A percentile compares a stretch with the other conserved stretches of the same genome.
phyloP scores from a whole-genome alignment of 37 sponge, comb jelly and placozoan species.

The Eunapius fragilis region DNA sequence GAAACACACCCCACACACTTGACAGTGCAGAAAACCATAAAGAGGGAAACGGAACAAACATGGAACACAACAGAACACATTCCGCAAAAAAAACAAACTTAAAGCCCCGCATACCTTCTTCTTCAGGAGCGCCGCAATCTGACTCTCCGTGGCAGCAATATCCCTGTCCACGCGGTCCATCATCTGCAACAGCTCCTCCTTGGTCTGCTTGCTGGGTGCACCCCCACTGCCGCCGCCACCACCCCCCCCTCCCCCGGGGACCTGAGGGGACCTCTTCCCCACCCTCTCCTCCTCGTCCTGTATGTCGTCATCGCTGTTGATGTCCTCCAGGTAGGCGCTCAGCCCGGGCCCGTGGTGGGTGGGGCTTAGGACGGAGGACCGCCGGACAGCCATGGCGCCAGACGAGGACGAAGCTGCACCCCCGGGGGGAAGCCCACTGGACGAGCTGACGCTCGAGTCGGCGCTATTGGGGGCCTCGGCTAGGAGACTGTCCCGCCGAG shows the following conservation, averaged over 20 bases:
- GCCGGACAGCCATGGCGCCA: background rate
- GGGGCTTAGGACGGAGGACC: background rate
- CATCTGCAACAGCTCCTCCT: conserved; percentile 72
- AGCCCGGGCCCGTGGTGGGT: conserved; percentile 29
- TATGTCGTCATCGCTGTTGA: conserved; percentile 82
- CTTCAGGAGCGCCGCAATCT: conserved; percentile 54
- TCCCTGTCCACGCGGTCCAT: conserved; percentile 80
- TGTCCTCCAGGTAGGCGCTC: conserved; percentile 74
- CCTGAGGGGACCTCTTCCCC: conserved; percentile 18
- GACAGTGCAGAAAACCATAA: too few relatives aligned
- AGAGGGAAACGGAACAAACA: too few relatives aligned
- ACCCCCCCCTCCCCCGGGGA: too few relatives aligned
- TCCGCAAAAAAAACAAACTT: background rate
- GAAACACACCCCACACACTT: too few relatives aligned
- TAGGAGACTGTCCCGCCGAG: background rate
- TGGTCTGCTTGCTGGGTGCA: conserved; percentile 28
- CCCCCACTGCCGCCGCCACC: too few relatives aligned
- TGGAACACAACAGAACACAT: too few relatives aligned
- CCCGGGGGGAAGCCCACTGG: background rate
- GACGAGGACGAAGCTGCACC: background rate
- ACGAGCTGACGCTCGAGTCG: conserved; percentile 6
- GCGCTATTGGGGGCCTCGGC: conserved; percentile 38
- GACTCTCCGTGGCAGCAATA: conserved; percentile 53
- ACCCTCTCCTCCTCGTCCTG: conserved; percentile 7
- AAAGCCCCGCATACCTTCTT: conserved; percentile 51